phyloP scores from a whole-genome alignment of 2,888 invertebrate species.

The Phyto melanocephala region DNA sequence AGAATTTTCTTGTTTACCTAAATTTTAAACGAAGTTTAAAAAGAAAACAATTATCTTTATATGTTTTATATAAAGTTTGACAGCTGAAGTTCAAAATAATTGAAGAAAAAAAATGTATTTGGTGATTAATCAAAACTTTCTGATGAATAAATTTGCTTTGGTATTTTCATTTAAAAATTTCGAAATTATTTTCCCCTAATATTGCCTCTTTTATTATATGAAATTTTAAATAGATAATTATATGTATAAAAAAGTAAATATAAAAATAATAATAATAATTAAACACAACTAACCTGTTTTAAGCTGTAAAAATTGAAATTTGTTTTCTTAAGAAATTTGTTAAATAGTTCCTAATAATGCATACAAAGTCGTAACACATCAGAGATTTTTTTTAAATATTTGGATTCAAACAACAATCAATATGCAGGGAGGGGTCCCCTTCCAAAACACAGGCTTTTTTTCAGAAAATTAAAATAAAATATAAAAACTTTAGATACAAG shows the following conservation, averaged over 20 bases:
- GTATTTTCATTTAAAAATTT: too few relatives aligned
- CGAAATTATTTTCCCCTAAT: too few relatives aligned
- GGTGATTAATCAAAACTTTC: too few relatives aligned
- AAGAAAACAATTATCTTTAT: too few relatives aligned
- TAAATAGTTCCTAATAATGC: conserved; percentile 32
- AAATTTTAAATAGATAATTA: conserved; percentile 19
- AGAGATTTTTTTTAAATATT: conserved; percentile 45
- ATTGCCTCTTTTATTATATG: conserved; percentile 9
- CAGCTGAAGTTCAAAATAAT: too few relatives aligned
- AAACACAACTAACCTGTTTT: conserved; percentile 66
- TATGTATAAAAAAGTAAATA: neutral
- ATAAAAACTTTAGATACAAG: conserved; percentile 20
- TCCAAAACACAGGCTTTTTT: conserved; percentile 34
- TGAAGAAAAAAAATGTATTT: too few relatives aligned
- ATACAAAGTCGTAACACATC: conserved; percentile 56
- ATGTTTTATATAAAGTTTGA: too few relatives aligned
- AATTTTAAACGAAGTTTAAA: too few relatives aligned
- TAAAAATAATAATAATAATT: conserved; percentile 20
- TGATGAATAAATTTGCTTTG: too few relatives aligned
- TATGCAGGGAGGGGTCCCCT: conserved; percentile 41
- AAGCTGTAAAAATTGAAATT: conserved; percentile 60
- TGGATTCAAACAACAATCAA: conserved; percentile 33
- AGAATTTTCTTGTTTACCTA: too few relatives aligned
- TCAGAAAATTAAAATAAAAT: neutral
- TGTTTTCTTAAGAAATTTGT: conserved; percentile 35